These are phyloP conservation scores for Euthynnus affinis DNA, from an alignment of 2,797 vertebrate species.

Conservation along the genomic window DNA sequence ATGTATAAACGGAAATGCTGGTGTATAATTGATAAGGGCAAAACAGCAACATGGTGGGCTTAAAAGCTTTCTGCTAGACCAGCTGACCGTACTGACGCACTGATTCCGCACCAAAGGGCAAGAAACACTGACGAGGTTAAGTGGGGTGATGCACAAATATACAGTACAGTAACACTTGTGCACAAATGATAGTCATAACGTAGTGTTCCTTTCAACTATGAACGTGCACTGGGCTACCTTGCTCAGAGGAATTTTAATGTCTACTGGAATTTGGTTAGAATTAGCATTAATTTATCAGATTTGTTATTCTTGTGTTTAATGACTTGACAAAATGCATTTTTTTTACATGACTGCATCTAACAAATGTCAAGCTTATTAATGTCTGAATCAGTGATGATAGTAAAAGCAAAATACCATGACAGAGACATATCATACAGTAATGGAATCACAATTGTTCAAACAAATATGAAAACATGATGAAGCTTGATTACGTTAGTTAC, in stretches of 20 bases:
- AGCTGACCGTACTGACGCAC: conserved; percentile 38
- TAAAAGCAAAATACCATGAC: conserved; percentile 31
- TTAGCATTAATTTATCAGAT: conserved; percentile 5
- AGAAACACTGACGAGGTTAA: conserved; percentile 57
- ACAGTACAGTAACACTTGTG: conserved; percentile 11
- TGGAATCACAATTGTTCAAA: conserved; percentile 36
- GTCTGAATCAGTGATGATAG: conserved; percentile 29
- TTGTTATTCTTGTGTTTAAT: conserved; percentile 2
- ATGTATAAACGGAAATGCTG: conserved; percentile 73
- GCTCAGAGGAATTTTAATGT: background rate
- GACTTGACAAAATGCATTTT: conserved; percentile 17
- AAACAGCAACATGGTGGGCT: conserved; percentile 58
- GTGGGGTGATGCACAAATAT: conserved; percentile 38
- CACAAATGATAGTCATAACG: background rate
- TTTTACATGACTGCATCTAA: conserved; percentile 26
- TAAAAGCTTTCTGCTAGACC: conserved; percentile 69
- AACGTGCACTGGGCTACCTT: background rate
- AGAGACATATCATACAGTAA: conserved; percentile 37
- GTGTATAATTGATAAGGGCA: conserved; percentile 79
- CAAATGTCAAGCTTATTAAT: conserved; percentile 43
- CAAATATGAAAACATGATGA: conserved; percentile 46
- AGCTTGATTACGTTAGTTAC: conserved; percentile 31
- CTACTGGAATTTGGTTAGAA: background rate
- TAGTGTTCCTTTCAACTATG: conserved; percentile 8
- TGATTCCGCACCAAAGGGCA: conserved; percentile 42